These are phyloP conservation scores for Tetranychus truncatus DNA, from an alignment of 2,888 invertebrate genomes.

Conservation along the genomic window DNA sequence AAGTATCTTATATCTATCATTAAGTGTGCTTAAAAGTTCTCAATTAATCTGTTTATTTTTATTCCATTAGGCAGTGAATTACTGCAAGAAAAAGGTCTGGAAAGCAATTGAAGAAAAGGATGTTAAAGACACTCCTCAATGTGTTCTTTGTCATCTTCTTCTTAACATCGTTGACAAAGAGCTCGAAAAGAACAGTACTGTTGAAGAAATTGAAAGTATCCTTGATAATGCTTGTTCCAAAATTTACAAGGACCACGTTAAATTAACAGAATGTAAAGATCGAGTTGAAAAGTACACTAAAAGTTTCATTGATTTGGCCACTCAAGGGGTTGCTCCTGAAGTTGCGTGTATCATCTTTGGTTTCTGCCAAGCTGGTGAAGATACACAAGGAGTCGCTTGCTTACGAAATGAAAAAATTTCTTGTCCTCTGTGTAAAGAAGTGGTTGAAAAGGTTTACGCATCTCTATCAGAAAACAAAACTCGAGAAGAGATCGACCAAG, in stretches of 20 bases:
- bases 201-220: conserved; percentile 51
- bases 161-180: conserved; percentile 44
- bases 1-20: conserved; percentile 28
- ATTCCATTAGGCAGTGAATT: too few species aligned
- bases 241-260: conserved; percentile 36
- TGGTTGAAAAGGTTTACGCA: not conserved
- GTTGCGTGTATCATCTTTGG: not conserved
- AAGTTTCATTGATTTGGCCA: not conserved
- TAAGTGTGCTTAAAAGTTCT: not conserved
- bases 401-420: not conserved
- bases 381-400: not conserved
- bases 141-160: conserved; percentile 2
- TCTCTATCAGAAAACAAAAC: conserved; percentile 46
- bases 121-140: not conserved
- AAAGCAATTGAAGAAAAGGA: not conserved
- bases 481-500: conserved; percentile 51
- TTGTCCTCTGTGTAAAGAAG: not conserved
- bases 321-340: not conserved
- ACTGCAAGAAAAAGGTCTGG: too few species aligned
- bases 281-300: not conserved
- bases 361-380: not conserved
- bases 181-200: conserved; percentile 52
- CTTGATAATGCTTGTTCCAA: conserved; percentile 51
- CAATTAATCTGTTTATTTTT: not conserved
- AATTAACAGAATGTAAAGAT: not conserved